Base-by-base conservation (phyloP, 1,140 invertebrate genomes). In the Heliconius himera region DNA sequence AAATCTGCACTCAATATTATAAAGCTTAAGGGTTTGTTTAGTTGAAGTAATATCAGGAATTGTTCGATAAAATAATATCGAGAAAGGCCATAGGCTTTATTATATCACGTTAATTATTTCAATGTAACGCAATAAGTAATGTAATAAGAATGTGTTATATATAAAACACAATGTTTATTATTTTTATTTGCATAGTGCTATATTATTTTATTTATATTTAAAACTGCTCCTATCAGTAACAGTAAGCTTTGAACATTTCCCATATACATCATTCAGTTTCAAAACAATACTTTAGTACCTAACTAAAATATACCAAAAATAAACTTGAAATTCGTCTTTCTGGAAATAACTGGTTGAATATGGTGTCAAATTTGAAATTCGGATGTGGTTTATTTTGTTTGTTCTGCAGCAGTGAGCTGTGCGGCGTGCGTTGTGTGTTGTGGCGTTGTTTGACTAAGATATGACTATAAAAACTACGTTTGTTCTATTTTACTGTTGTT, bases 351-450 rank as follows among this genome's bases (percentile, higher is more conserved):
- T 80, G 74, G 70, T 80, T 73, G 71, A 77, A 77, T 70, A 77
- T 71, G 75, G 79, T 80, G 79, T 76, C 71, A 80, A 56, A 80
- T 80, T 80, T 77, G 79, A 77, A 80, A 73, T 80, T 76, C 71
- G 74, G 16, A 76, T 80, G 71, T 46, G 74, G 71, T 80, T 80
- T 72, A 70, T 77, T 76, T 54, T 79, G 78, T 74, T 75, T 71
- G 78, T 79, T 79, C 66, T 79, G 77, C 29, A 54, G 77, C 56
- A 49, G 51, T 73, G 77, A 78, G 36, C 70, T n/a, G 71, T 66
- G 41, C 60, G 56, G 74, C 74, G 56, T 66, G 38, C 74, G 54
- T 66, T 75, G 74, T 75, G 56, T 75, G 26, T 29, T 29, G 29
- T 29, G 29, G 29, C 29, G 29, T 29, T 29, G 29, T 60, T 66